Evolutionary conservation across 2,113 vertebrate genomes (phyloP).

Genomic region (Panthera tigris): DNA sequence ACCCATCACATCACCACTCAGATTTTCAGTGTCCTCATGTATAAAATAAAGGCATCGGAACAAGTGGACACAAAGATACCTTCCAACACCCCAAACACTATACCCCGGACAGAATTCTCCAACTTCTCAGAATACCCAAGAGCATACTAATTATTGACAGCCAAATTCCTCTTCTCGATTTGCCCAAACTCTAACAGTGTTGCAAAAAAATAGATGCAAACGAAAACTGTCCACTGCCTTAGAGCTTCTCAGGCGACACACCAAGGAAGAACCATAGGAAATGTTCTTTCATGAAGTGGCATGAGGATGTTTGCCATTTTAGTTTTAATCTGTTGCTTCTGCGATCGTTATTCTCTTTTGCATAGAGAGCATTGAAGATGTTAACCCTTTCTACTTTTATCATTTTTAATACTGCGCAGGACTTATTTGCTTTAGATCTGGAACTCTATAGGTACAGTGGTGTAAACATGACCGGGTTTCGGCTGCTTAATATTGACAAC

Average conservation of each 20-base stretch:
- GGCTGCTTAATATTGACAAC: constrained; percentile 93
- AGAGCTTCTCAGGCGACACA: background rate
- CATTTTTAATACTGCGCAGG: constrained; percentile 82
- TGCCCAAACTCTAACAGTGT: constrained; percentile 5
- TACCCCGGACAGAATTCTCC: fast-evolving
- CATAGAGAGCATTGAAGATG: background rate
- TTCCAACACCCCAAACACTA: background rate
- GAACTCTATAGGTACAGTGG: constrained; percentile 98
- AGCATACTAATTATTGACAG: background rate
- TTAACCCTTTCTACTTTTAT: constrained; percentile 25
- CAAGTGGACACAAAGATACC: background rate
- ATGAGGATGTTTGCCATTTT: background rate
- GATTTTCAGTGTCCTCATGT: background rate
- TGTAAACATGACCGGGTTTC: constrained; percentile 98
- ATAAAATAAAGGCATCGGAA: background rate
- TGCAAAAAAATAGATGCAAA: constrained; percentile 9
- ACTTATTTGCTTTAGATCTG: constrained; percentile 96
- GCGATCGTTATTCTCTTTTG: background rate
- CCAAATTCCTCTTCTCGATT: constrained; percentile 31
- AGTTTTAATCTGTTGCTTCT: background rate
- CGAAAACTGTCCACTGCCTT: background rate
- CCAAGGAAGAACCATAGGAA: background rate
- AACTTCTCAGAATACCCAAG: background rate
- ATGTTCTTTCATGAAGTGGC: background rate
- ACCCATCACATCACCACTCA: background rate